A percentile compares a stretch with the other conserved stretches of the same genome.
These are phyloP conservation scores for Colostygia pectinataria DNA, from an alignment of 2,888 invertebrate species.

Conservation along the genomic window DNA sequence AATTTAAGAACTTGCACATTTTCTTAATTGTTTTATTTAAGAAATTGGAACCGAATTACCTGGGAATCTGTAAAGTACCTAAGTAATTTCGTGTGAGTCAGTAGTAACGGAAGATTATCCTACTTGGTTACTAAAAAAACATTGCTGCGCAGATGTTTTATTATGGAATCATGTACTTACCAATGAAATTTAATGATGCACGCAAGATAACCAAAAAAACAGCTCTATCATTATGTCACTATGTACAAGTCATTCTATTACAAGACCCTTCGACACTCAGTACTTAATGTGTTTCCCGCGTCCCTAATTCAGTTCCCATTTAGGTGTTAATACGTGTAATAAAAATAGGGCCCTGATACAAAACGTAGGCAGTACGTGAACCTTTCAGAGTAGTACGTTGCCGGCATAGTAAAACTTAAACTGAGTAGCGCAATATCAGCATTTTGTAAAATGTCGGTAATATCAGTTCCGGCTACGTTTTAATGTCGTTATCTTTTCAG, in stretches of 20 bases:
- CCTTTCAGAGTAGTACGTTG: slow-evolving; percentile 38
- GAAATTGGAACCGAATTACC: too few species aligned
- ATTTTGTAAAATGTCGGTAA: too few species aligned
- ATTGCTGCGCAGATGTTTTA: too few species aligned
- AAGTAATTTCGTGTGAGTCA: too few species aligned
- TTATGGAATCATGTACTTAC: too few species aligned
- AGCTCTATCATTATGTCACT: slow-evolving; percentile 9
- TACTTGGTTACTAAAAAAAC: too few species aligned
- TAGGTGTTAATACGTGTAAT: slow-evolving; percentile 39
- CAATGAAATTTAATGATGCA: background rate
- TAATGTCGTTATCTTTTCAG: too few species aligned
- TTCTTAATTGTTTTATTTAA: too few species aligned
- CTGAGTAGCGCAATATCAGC: slow-evolving; percentile 4
- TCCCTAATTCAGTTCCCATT: slow-evolving; percentile 37
- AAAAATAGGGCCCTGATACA: slow-evolving; percentile 37
- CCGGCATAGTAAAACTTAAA: slow-evolving; percentile 19
- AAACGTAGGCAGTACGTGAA: slow-evolving; percentile 40
- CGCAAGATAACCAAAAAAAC: slow-evolving; percentile 2
- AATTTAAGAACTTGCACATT: too few species aligned
- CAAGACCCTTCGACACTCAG: slow-evolving; percentile 17
- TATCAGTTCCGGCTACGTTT: too few species aligned
- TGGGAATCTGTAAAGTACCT: too few species aligned
- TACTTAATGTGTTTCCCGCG: slow-evolving; percentile 26
- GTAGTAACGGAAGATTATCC: too few species aligned
- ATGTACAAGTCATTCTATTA: slow-evolving; percentile 21